A percentile compares a stretch with the other conserved stretches of the same genome.
Evolutionary conservation across 1,140 invertebrate species (phyloP).

Genomic region (Glomeris maerens): DNA sequence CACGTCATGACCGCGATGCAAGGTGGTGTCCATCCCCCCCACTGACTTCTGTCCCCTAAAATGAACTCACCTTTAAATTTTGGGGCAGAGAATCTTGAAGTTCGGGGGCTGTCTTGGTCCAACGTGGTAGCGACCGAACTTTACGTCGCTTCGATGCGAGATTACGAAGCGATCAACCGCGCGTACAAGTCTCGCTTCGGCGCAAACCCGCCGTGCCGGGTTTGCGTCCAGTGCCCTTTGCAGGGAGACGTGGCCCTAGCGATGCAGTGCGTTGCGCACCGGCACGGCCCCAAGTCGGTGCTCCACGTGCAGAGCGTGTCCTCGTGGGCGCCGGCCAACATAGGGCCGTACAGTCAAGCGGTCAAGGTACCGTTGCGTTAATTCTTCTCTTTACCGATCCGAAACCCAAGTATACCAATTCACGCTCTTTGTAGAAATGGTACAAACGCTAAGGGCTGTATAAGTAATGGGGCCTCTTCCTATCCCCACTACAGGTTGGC

Average conservation of each 20-base stretch:
- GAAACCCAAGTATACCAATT: too few relatives aligned
- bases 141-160: conserved; percentile 63
- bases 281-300: conserved; percentile 16
- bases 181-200: conserved; percentile 57
- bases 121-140: conserved; percentile 64
- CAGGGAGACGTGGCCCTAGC: conserved; percentile 53
- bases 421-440: too few relatives aligned
- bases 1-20: too few relatives aligned
- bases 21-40: too few relatives aligned
- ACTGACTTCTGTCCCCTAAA: too few relatives aligned
- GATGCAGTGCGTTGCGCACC: conserved; percentile 40
- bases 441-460: too few relatives aligned
- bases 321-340: conserved; percentile 90
- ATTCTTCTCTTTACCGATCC: not conserved
- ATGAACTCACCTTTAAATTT: too few relatives aligned
- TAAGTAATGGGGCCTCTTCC: too few relatives aligned
- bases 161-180: conserved; percentile 60
- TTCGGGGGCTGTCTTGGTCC: too few relatives aligned
- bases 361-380: conserved; percentile 43
- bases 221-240: conserved; percentile 69
- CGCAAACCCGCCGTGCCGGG: conserved; percentile 62
- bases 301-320: conserved; percentile 91
- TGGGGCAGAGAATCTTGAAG: too few relatives aligned
- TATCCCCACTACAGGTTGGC: conserved; percentile 41
- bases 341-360: conserved; percentile 89